phyloP scores from a whole-genome alignment of 1,140 invertebrate genomes.

The Mylabris phalerata region DNA sequence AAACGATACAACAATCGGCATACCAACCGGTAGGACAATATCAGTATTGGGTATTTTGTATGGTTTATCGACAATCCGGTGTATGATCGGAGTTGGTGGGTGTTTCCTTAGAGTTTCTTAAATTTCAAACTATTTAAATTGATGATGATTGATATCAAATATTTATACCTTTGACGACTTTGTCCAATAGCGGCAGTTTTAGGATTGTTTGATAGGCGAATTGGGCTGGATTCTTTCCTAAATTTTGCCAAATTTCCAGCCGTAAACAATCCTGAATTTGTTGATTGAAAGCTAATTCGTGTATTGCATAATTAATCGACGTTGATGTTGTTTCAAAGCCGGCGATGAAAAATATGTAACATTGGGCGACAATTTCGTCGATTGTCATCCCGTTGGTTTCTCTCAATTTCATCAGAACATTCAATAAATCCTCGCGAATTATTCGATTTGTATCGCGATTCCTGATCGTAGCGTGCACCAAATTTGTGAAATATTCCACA shows the following conservation, averaged over 20 bases:
- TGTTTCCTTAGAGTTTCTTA: too few species aligned
- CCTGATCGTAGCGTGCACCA: slow-evolving; percentile 3
- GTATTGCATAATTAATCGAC: slow-evolving; percentile 35
- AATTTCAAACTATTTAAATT: too few species aligned
- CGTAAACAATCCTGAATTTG: slow-evolving; percentile 59
- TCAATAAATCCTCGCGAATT: slow-evolving; percentile 27
- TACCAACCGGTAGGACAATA: too few species aligned
- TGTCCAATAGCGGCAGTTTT: too few species aligned
- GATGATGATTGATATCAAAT: too few species aligned
- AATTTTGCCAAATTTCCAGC: slow-evolving; percentile 48
- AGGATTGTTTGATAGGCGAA: too few species aligned
- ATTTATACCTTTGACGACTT: too few species aligned
- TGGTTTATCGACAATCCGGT: too few species aligned
- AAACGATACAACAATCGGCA: slow-evolving; percentile 26
- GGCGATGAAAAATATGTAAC: slow-evolving; percentile 43
- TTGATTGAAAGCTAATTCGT: slow-evolving; percentile 57
- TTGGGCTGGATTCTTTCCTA: not conserved
- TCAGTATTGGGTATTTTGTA: too few species aligned
- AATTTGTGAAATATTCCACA: slow-evolving; percentile 6
- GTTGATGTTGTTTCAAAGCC: slow-evolving; percentile 13
- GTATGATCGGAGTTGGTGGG: too few species aligned
- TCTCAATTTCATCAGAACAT: not conserved
- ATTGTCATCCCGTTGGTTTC: slow-evolving; percentile 29
- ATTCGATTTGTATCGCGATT: not conserved
- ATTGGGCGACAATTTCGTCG: slow-evolving; percentile 55